Percentiles rank a stretch among this genome's conserved stretches.
Conservation (phyloP, 2,888 invertebrate genomes). For the Crepidodera aurea region DNA sequence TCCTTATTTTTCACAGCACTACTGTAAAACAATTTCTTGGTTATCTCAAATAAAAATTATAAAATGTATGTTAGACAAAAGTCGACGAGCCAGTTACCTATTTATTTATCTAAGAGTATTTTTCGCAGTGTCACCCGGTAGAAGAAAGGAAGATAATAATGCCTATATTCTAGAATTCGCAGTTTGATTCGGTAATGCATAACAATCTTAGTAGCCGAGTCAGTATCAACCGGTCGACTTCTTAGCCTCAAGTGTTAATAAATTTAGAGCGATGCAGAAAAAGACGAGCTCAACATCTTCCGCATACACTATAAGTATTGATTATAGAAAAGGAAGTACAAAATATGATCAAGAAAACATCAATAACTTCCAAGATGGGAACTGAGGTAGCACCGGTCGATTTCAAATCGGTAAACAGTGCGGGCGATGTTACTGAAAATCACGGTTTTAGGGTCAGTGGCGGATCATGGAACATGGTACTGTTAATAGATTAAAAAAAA, state of each 20-base stretch:
- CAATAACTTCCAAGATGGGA: constrained; percentile 47
- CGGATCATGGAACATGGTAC: too few relatives aligned
- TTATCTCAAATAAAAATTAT: too few relatives aligned
- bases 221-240: constrained; percentile 14
- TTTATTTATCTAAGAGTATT: too few relatives aligned
- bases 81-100: too few relatives aligned
- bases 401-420: constrained; percentile 24
- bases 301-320: constrained; percentile 40
- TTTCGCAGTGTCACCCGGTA: neutral
- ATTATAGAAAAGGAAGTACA: constrained; percentile 44
- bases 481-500: too few relatives aligned
- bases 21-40: too few relatives aligned
- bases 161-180: constrained; percentile 29
- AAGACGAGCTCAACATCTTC: constrained; percentile 35
- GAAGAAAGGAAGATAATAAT: constrained; percentile 11
- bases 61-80: too few relatives aligned
- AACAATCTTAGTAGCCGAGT: constrained; percentile 33
- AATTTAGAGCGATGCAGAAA: constrained; percentile 34
- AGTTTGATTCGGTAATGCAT: constrained; percentile 37
- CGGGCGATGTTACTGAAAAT: neutral
- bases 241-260: constrained; percentile 37
- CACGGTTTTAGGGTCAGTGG: neutral
- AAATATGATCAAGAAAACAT: constrained; percentile 45
- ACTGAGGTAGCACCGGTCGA: constrained; percentile 49
- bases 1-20: too few relatives aligned